A percentile compares a stretch with the other conserved stretches of the same genome.
Conservation (phyloP, 2,797 vertebrate species). For the Philypnodon macrostomus region DNA sequence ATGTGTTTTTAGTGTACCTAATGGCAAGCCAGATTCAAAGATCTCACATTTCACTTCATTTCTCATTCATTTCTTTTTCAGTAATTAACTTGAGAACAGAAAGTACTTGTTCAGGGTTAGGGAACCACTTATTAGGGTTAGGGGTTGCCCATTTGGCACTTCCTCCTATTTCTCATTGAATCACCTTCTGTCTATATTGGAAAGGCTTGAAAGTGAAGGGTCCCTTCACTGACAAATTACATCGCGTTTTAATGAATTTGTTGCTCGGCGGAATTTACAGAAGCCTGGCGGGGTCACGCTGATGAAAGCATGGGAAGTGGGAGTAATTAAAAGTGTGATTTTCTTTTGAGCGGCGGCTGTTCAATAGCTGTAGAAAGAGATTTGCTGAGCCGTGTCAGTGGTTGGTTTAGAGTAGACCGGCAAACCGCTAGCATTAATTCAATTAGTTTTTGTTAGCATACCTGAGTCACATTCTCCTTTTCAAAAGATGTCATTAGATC, state of each 20-base stretch:
- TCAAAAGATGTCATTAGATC: constrained; percentile 28
- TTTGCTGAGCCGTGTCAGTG: constrained; percentile 34
- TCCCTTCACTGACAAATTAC: background rate
- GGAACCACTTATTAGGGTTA: background rate
- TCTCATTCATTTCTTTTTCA: background rate
- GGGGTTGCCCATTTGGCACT: background rate
- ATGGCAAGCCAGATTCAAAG: no score
- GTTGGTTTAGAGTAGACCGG: constrained; percentile 39
- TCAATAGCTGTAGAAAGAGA: constrained; percentile 37
- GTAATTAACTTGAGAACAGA: background rate
- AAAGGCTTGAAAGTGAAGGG: background rate
- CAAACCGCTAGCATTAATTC: constrained; percentile 12
- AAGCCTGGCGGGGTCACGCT: constrained; percentile 35
- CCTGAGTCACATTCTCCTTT: constrained; percentile 24
- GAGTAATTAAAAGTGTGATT: constrained; percentile 16
- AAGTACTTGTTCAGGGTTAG: background rate
- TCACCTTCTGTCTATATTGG: background rate
- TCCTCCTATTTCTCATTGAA: background rate
- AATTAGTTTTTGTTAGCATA: constrained; percentile 15
- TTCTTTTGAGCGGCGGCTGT: constrained; percentile 17
- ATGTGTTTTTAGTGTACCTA: no score
- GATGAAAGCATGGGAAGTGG: constrained; percentile 39
- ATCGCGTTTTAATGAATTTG: constrained; percentile 2
- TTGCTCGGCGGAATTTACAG: constrained; percentile 13
- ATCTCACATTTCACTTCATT: background rate